These are phyloP conservation scores for Dilophus febrilis DNA, from an alignment of 2,888 invertebrate genomes.

Conservation along the genomic window DNA sequence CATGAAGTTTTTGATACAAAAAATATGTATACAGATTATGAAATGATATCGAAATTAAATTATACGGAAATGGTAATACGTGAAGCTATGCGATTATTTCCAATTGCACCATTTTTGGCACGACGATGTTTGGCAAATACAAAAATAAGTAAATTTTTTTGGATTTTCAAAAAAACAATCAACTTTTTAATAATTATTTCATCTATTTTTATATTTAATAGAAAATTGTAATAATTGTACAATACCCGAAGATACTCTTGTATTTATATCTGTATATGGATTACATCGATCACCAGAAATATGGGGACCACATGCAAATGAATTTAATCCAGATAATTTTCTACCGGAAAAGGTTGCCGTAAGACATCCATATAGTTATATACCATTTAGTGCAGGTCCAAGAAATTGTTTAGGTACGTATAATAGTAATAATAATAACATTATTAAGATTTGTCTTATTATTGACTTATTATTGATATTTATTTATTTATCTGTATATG, in stretches of 20 bases:
- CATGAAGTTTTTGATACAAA: background rate
- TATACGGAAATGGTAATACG: constrained; percentile 5
- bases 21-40: background rate
- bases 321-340: constrained; percentile 9
- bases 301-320: constrained; percentile 7
- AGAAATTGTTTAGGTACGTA: constrained; percentile 7
- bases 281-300: constrained; percentile 6
- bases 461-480: background rate
- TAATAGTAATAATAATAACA: no score
- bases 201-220: no score
- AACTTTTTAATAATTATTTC: no score
- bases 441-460: background rate
- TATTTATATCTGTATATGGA: constrained; percentile 3
- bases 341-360: constrained; percentile 8
- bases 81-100: constrained; percentile 6
- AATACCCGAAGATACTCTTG: constrained; percentile 5
- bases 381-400: constrained; percentile 7
- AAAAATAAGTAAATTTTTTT: constrained; percentile 2
- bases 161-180: no score
- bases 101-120: constrained; percentile 5
- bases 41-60: constrained; percentile 1
- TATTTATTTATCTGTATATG: background rate
- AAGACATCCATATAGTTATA: constrained; percentile 6
- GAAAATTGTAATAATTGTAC: no score
- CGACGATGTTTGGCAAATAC: background rate